Conservation (phyloP, 2,113 vertebrate genomes). For the Ploceus nigricollis region DNA sequence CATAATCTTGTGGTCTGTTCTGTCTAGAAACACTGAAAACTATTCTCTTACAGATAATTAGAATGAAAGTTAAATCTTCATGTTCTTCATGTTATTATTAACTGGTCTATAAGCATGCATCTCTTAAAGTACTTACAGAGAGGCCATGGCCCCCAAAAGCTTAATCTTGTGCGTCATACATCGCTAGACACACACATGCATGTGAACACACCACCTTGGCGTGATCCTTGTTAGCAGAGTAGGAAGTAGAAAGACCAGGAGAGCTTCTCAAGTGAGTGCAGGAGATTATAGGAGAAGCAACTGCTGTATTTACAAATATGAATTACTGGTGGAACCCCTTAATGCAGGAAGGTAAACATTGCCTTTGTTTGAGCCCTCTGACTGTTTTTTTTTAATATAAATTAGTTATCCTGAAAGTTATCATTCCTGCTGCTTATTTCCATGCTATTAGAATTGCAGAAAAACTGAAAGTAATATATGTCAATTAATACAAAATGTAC, state of each 20-base stretch:
- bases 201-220: rapidly evolving
- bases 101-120: not conserved
- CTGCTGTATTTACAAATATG: not conserved
- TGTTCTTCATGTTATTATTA: not conserved
- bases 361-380: not conserved
- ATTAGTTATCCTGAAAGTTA: not conserved
- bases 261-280: not conserved
- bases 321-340: not conserved
- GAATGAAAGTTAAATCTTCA: not conserved
- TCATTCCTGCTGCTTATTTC: not conserved
- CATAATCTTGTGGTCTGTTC: not conserved
- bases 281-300: not conserved
- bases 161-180: not conserved
- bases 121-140: not conserved
- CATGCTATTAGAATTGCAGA: slow-evolving; percentile 32
- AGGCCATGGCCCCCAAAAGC: not conserved
- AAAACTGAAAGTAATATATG: slow-evolving; percentile 26
- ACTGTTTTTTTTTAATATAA: not conserved
- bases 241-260: not conserved
- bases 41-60: not conserved
- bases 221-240: not conserved
- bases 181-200: not conserved
- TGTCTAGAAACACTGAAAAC: not conserved
- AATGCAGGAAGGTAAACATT: not conserved
- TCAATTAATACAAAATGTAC: slow-evolving; percentile 38